These are phyloP conservation scores for Manis javanica DNA, from an alignment of 2,797 vertebrate species.

Conservation along the genomic window DNA sequence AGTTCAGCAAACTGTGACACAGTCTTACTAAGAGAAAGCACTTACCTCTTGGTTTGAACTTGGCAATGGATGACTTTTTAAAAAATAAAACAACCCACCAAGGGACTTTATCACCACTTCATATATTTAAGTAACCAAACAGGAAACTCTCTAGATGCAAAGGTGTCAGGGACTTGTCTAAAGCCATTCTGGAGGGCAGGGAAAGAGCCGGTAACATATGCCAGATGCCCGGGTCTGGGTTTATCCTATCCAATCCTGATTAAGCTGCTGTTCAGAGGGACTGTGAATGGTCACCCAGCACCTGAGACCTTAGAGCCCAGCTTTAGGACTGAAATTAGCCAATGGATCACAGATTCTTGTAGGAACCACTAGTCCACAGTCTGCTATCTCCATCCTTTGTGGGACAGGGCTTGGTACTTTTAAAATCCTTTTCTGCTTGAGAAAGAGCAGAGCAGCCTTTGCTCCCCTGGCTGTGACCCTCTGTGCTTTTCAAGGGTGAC, in stretches of 20 bases:
- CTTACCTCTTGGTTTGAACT: not conserved
- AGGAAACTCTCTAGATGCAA: not conserved
- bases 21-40: not conserved
- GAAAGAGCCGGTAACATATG: not conserved
- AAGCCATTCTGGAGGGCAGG: not conserved
- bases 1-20: not conserved
- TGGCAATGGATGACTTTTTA: not conserved
- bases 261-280: not conserved
- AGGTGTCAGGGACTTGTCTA: not conserved
- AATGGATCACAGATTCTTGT: not conserved
- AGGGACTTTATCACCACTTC: not conserved
- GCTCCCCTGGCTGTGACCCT: not conserved
- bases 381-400: not conserved
- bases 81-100: not conserved
- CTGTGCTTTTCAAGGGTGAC: slow-evolving; percentile 59
- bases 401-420: not conserved
- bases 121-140: not conserved
- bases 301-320: not conserved
- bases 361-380: slow-evolving; percentile 20
- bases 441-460: not conserved
- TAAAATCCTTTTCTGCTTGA: slow-evolving; percentile 37
- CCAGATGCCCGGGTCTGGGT: not conserved
- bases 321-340: slow-evolving; percentile 17
- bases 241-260: not conserved
- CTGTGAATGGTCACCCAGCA: not conserved